Evolutionary conservation across 2,888 invertebrate genomes (phyloP).

Genomic region (Ichneumon xanthorius): DNA sequence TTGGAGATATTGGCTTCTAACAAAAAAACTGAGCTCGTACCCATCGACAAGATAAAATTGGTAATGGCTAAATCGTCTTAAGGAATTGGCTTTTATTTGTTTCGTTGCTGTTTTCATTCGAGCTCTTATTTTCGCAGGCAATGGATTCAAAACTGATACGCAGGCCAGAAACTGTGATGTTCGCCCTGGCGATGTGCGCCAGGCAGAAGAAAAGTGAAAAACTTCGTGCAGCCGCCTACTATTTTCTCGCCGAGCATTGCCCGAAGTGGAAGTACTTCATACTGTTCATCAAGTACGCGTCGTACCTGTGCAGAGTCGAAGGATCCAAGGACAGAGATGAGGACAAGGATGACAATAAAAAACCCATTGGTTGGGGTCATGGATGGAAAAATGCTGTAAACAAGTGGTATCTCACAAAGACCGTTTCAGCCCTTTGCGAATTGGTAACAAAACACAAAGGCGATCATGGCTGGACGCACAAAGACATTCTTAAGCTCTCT

Average conservation of each 20-base stretch:
- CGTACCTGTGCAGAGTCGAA: constrained; percentile 82
- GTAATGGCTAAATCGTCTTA: constrained; percentile 68
- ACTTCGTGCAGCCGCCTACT: constrained; percentile 87
- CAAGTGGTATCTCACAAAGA: constrained; percentile 88
- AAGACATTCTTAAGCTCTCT: constrained; percentile 89
- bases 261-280: constrained; percentile 88
- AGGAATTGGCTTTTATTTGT: not conserved
- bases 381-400: constrained; percentile 88
- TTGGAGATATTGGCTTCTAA: constrained; percentile 80
- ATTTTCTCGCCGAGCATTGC: constrained; percentile 77
- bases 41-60: constrained; percentile 79
- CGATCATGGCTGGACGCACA: constrained; percentile 90
- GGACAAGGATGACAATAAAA: constrained; percentile 74
- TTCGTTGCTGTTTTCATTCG: not conserved
- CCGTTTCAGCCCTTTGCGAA: constrained; percentile 88
- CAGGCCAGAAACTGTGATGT: constrained; percentile 87
- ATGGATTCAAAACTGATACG: constrained; percentile 86
- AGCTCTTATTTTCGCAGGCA: constrained; percentile 81
- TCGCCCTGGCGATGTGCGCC: constrained; percentile 88
- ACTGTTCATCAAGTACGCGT: constrained; percentile 87
- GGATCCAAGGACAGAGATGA: constrained; percentile 79
- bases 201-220: constrained; percentile 81
- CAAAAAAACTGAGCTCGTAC: constrained; percentile 72
- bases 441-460: constrained; percentile 88
- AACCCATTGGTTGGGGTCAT: constrained; percentile 86